phyloP scores from a whole-genome alignment of 2,113 vertebrate species.

The Camelus bactrianus region DNA sequence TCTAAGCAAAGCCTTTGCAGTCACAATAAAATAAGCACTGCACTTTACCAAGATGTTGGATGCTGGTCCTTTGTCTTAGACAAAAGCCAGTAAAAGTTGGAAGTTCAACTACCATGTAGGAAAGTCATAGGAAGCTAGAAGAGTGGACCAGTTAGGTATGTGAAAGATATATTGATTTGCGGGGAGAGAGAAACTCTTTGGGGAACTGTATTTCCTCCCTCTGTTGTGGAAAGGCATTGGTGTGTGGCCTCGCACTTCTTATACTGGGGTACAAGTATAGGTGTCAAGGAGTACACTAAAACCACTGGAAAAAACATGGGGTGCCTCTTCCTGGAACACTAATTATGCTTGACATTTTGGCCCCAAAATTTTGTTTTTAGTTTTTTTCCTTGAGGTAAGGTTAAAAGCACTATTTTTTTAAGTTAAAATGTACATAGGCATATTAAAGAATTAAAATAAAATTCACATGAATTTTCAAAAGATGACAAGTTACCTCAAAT shows the following conservation, averaged over 20 bases:
- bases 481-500: background rate
- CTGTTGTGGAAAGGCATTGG: background rate
- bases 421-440: background rate
- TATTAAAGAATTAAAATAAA: background rate
- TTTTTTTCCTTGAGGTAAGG: background rate
- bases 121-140: background rate
- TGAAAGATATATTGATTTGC: background rate
- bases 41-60: background rate
- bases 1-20: background rate
- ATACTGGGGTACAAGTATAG: background rate
- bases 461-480: constrained; percentile 12
- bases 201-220: background rate
- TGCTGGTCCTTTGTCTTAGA: background rate
- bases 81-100: background rate
- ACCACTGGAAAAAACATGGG: background rate
- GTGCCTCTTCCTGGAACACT: background rate
- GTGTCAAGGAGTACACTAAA: background rate
- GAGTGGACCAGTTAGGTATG: background rate
- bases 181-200: background rate
- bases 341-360: background rate
- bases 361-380: background rate
- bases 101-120: background rate
- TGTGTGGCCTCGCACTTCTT: background rate
- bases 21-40: constrained; percentile 2
- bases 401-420: constrained; percentile 13